Conservation (phyloP, 2,888 invertebrate genomes). For the Bellardia pandia region DNA sequence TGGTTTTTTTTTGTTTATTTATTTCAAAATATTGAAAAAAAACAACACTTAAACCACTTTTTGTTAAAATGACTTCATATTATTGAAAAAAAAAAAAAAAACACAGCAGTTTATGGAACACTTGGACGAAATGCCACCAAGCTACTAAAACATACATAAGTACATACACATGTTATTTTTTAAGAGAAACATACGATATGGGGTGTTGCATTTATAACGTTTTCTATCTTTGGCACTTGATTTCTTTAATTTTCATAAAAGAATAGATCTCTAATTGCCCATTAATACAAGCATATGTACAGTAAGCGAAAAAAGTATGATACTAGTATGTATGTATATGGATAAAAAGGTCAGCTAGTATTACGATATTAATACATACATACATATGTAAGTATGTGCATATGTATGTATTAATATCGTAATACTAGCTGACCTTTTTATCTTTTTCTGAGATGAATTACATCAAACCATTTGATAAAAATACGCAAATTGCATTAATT, state of each 20-base stretch:
- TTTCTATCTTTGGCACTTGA: not conserved
- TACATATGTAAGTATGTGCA: no score
- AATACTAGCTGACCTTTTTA: no score
- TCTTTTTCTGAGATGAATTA: no score
- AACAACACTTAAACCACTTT: not conserved
- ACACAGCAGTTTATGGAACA: not conserved
- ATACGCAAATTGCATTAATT: no score
- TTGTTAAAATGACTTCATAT: not conserved
- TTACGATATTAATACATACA: no score
- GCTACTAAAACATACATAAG: not conserved
- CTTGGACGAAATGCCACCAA: not conserved
- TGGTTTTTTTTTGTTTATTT: not conserved
- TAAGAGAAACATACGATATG: not conserved
- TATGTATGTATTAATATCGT: no score
- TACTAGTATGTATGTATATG: no score
- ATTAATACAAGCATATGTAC: not conserved
- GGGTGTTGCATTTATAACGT: not conserved
- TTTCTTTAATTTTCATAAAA: slow-evolving; percentile 1
- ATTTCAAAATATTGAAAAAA: not conserved
- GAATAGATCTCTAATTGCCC: not conserved
- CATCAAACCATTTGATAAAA: no score
- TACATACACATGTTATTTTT: not conserved
- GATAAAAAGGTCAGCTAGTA: no score
- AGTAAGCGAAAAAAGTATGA: not conserved
- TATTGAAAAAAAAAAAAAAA: not conserved